These are phyloP conservation scores for Tineola bisselliella DNA, from an alignment of 2,888 invertebrate species.

Conservation along the genomic window DNA sequence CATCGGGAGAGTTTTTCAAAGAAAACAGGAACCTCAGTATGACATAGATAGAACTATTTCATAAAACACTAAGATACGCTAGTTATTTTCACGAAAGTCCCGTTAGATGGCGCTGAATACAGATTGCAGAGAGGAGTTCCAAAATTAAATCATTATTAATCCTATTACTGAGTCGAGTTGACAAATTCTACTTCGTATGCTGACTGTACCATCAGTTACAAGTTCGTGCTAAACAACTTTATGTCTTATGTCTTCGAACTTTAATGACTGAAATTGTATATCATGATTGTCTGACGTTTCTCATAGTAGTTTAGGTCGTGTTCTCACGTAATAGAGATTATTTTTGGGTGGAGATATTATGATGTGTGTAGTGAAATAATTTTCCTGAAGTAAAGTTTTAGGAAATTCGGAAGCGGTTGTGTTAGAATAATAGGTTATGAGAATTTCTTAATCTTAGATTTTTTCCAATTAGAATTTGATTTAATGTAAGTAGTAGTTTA, in stretches of 20 bases:
- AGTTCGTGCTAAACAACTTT: too few species aligned
- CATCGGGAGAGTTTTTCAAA: too few species aligned
- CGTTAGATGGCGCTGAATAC: conserved; percentile 8
- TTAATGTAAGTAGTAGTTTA: too few species aligned
- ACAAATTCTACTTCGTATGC: neutral
- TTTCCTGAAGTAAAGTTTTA: neutral
- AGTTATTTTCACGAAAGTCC: neutral
- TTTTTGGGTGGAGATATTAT: neutral
- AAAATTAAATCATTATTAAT: conserved; percentile 11
- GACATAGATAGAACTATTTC: too few species aligned
- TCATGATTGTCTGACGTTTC: too few species aligned
- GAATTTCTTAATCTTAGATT: too few species aligned
- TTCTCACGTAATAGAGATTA: neutral
- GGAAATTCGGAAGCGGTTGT: conserved; percentile 2
- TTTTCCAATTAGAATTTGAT: too few species aligned
- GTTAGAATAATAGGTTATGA: neutral
- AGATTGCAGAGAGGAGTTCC: neutral
- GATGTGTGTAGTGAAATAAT: neutral
- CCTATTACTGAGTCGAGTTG: conserved; percentile 2
- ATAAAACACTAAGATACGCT: too few species aligned
- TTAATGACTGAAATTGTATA: neutral
- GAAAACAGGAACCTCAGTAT: too few species aligned
- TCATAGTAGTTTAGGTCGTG: neutral
- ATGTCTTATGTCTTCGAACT: neutral
- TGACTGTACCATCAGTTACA: neutral